phyloP scores from a whole-genome alignment of 2,797 vertebrate species.

The Tapera naevia region DNA sequence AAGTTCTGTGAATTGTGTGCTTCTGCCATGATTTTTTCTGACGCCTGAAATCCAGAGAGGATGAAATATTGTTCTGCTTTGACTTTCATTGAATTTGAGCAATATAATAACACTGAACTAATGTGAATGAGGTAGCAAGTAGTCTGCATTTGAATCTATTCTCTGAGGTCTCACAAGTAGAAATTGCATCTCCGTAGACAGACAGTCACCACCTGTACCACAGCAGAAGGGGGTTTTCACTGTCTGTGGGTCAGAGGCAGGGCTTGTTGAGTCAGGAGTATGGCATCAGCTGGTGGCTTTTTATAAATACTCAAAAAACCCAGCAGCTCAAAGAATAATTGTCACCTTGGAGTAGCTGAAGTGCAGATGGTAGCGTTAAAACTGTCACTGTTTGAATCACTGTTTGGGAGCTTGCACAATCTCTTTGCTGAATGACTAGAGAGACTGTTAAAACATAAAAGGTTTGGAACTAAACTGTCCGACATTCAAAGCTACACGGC shows the following conservation, averaged over 20 bases:
- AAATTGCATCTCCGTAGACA: background rate
- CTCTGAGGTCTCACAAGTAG: background rate
- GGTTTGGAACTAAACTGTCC: slow-evolving; percentile 23
- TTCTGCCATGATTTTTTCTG: background rate
- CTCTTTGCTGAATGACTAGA: slow-evolving; percentile 44
- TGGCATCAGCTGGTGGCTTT: background rate
- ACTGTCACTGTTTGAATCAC: slow-evolving; percentile 16
- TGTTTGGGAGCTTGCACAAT: background rate
- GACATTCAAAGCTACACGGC: background rate
- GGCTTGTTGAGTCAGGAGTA: background rate
- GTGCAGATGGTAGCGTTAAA: background rate
- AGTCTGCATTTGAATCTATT: background rate
- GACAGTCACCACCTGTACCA: background rate
- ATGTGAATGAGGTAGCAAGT: background rate
- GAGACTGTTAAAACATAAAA: background rate
- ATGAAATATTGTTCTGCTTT: background rate
- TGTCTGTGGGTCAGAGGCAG: background rate
- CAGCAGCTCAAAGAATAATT: background rate
- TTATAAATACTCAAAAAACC: background rate
- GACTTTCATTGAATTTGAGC: background rate
- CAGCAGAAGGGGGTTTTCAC: background rate
- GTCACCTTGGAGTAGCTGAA: background rate
- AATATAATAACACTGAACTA: background rate
- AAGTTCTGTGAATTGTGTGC: background rate
- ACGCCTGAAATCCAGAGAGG: background rate